These are phyloP conservation scores for Cardinalis cardinalis DNA, from an alignment of 2,113 vertebrate species.

Conservation along the genomic window DNA sequence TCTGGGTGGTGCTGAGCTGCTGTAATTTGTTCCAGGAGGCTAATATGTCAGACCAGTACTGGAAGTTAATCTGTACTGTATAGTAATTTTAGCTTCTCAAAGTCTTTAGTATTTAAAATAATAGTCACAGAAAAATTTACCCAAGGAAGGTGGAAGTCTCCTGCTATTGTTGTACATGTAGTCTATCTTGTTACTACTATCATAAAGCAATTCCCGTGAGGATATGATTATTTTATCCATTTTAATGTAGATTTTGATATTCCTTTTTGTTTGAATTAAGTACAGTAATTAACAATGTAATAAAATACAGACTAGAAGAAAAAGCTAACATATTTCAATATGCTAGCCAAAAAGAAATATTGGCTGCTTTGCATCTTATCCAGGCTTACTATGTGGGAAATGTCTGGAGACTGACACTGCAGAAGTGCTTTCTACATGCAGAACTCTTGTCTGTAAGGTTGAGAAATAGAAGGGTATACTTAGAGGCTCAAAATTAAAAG, in stretches of 20 bases:
- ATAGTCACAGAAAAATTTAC: background rate
- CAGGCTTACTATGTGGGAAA: background rate
- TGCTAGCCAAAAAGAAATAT: background rate
- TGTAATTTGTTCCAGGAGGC: background rate
- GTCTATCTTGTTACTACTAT: background rate
- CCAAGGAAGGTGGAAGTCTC: background rate
- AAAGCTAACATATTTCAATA: background rate
- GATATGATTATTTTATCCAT: background rate
- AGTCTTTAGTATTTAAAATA: background rate
- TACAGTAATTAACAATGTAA: background rate
- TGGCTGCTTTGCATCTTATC: background rate
- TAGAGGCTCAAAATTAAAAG: background rate
- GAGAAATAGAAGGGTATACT: background rate
- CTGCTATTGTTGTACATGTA: background rate
- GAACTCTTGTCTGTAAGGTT: background rate
- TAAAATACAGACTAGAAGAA: background rate
- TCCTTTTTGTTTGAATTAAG: background rate
- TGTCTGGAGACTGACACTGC: background rate
- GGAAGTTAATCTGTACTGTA: background rate
- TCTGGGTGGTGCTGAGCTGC: background rate
- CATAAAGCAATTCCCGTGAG: background rate
- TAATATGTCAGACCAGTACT: background rate
- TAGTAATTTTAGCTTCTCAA: background rate
- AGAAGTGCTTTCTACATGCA: background rate
- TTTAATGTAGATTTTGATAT: background rate